Evolutionary conservation across 2,888 invertebrate genomes (phyloP).

Genomic region (Antheraea assamensis): DNA sequence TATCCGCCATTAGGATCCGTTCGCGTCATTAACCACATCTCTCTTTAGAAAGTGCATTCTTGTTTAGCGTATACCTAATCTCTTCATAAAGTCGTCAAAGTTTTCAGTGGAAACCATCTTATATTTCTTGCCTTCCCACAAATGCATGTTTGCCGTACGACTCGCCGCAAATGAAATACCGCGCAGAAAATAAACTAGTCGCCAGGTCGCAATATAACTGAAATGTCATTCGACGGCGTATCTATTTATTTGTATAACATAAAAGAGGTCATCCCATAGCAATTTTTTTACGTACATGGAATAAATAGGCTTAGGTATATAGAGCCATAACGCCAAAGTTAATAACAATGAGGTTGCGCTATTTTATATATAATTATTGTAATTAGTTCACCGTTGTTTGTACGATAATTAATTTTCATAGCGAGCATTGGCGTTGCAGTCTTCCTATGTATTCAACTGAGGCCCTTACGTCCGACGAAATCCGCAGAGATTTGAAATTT

Average conservation of each 20-base stretch:
- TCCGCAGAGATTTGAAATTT: constrained; percentile 2
- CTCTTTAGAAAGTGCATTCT: not conserved
- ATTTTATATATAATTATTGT: not conserved
- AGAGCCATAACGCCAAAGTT: not conserved
- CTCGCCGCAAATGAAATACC: not conserved
- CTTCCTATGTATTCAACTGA: not conserved
- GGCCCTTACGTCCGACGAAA: constrained; percentile 8
- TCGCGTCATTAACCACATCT: not conserved
- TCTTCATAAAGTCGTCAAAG: constrained; percentile 93
- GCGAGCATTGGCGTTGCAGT: not conserved
- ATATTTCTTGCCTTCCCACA: constrained; percentile 84
- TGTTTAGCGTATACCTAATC: constrained; percentile 79
- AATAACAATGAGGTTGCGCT: no score
- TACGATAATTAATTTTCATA: not conserved
- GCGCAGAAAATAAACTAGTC: constrained; percentile 6
- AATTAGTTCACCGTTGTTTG: not conserved
- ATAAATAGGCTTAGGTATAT: not conserved
- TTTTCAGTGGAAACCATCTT: constrained; percentile 88
- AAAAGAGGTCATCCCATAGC: not conserved
- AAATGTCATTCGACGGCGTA: constrained; percentile 16
- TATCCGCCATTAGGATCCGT: not conserved
- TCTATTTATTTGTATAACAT: constrained; percentile 10
- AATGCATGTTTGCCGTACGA: constrained; percentile 30
- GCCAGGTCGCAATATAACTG: constrained; percentile 15
- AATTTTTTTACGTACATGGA: not conserved